phyloP scores from a whole-genome alignment of 2,113 vertebrate species.

The Rhodinocichla rosea region DNA sequence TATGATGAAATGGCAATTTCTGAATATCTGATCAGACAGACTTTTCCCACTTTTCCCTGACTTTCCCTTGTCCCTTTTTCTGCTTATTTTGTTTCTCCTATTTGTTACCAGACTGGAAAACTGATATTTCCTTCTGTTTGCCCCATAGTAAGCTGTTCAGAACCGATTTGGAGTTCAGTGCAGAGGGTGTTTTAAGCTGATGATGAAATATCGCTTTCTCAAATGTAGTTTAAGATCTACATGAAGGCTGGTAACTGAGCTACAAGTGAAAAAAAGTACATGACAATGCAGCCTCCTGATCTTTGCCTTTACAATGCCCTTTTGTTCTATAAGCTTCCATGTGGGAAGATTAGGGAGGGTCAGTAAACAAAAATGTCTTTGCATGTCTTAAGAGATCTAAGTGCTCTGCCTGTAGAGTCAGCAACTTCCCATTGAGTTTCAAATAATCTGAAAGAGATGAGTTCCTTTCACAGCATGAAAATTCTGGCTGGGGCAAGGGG shows the following conservation, averaged over 20 bases:
- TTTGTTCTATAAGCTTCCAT: constrained; percentile 55
- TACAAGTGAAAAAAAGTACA: neutral
- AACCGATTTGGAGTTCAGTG: neutral
- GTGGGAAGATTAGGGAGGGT: constrained; percentile 23
- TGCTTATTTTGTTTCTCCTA: neutral
- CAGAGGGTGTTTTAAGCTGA: neutral
- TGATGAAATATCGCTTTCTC: neutral
- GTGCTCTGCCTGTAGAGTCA: constrained; percentile 25
- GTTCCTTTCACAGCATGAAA: constrained; percentile 30
- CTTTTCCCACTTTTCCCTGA: neutral
- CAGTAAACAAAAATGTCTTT: constrained; percentile 51
- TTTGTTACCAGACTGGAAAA: neutral
- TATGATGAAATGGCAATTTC: neutral
- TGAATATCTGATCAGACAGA: neutral
- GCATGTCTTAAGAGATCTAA: constrained; percentile 24
- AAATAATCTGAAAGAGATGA: constrained; percentile 23
- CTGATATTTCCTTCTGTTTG: neutral
- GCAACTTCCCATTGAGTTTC: constrained; percentile 43
- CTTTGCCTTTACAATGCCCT: constrained; percentile 47
- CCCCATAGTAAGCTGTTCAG: neutral
- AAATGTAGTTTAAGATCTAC: neutral
- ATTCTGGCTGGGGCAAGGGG: neutral
- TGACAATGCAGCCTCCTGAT: constrained; percentile 27
- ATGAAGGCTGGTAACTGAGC: neutral
- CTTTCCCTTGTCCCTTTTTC: neutral